Base-by-base conservation (phyloP, 1,140 invertebrate genomes). In the Drosophila nigromelanica region DNA sequence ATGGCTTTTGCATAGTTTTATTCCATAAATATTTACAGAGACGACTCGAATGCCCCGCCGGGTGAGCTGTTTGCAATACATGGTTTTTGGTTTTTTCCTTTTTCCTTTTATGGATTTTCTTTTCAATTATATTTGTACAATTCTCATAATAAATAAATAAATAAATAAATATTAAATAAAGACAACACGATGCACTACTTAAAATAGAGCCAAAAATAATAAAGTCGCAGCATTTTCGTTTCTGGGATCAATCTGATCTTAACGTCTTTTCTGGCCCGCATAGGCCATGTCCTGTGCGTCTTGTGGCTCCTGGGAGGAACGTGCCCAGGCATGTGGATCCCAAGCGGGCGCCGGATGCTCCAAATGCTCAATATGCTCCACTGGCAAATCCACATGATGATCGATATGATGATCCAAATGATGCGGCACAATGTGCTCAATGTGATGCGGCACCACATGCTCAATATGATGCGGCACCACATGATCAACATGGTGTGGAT, bases 271-370 rank as follows among this genome's bases (percentile, higher is more conserved):
- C 90, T 95, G 94, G 58, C 92, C 94, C 62, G 93, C 93, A 92
- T 95, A 96, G 40, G 95, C 95, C 79, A 95, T 92, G 85, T 95
- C 93, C 78, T 95, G 94, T 30, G 94, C 94, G 79, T 92, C 93
- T 86, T 92, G 90, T 15, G 76, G 83, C 71, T 91, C 89, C 48
- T 90, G 81, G 8, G 89, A 91, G 27, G 89, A 91, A 50, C 90
- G 87, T 51, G 89, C 82, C 91, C 89, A 92, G 21, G 81, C 90
- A 58, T 91, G 91, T 5, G 91, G 93, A 73, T 95, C 95, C 93
- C 94, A 95, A 61, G 94, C 94, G 5, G 94, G 93, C 14, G 93
- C 92, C 47, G 94, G 78, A 71, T 92, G 89, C 58, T 90, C 89
- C 69, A 92, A 75, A 21, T 91, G 90, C 45, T 91, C 90, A 60